These are phyloP conservation scores for Raja brachyura DNA, from an alignment of 2,113 vertebrate species.

Conservation along the genomic window DNA sequence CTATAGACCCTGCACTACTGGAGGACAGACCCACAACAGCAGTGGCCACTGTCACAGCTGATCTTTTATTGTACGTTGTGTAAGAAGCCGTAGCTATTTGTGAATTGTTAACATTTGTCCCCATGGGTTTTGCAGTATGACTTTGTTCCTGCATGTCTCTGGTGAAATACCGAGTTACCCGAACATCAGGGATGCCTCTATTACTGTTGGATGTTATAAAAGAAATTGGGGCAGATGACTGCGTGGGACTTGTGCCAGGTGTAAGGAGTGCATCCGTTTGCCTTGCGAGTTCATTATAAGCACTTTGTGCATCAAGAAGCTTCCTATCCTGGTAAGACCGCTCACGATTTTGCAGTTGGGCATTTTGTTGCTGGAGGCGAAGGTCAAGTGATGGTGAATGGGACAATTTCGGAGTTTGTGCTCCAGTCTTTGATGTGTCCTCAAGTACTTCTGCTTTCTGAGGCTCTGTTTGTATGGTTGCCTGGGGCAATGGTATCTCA, in stretches of 20 bases:
- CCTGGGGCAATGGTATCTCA: slow-evolving; percentile 48
- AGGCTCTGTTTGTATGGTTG: slow-evolving; percentile 55
- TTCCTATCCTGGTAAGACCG: slow-evolving; percentile 64
- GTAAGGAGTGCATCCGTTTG: slow-evolving; percentile 66
- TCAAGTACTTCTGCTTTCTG: slow-evolving; percentile 68
- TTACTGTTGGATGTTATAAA: slow-evolving; percentile 61
- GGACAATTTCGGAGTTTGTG: slow-evolving; percentile 63
- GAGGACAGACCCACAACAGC: not conserved
- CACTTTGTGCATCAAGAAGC: slow-evolving; percentile 73
- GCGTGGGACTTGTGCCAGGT: slow-evolving; percentile 91
- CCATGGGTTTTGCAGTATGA: slow-evolving; percentile 67
- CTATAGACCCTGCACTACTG: not conserved
- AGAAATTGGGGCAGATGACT: slow-evolving; percentile 77
- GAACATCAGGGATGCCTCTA: slow-evolving; percentile 70
- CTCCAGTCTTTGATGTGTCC: slow-evolving; percentile 76
- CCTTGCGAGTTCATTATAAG: slow-evolving; percentile 61
- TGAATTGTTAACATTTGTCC: slow-evolving; percentile 54
- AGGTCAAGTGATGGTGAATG: slow-evolving; percentile 62
- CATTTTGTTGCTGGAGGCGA: slow-evolving; percentile 52
- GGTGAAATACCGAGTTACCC: slow-evolving; percentile 81
- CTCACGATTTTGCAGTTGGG: slow-evolving; percentile 46
- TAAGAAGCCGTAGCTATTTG: slow-evolving; percentile 50
- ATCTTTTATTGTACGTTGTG: slow-evolving; percentile 49
- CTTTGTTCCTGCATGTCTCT: slow-evolving; percentile 74
- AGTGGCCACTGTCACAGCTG: slow-evolving; percentile 50